Base-by-base conservation (phyloP, 2,888 invertebrate species). In the Tetramorium bicarinatum region DNA sequence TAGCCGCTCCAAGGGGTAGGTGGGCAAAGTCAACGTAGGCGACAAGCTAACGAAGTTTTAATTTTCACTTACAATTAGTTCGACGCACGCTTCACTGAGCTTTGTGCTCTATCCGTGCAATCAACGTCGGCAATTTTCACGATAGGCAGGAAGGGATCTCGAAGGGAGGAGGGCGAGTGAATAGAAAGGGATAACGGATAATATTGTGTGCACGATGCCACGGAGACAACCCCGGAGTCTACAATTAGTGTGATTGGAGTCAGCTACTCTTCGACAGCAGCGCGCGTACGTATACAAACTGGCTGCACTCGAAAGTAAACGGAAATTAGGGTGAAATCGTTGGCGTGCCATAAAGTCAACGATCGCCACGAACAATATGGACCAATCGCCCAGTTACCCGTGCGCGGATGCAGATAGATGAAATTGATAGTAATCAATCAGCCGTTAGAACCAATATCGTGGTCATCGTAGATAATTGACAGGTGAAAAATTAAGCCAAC, bases 201-300 rank as follows among this genome's bases (percentile, higher is more conserved):
- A 77, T 89, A 85, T 85, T 82, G 66, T 59, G 75, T 66, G 34
- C 25, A 13, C 18, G 69, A 54, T 66, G 38, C 29, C 11, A 44
- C 69, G 21, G 47, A 85, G 47, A 72, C 71, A 59, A 49, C 44
- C 44, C 66, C 34, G 62, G 62, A 66, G 79, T 87, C 83, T 85
- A 87, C 85, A 87, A 90, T 90, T 90, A 89, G 84, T 84, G 83
- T 85, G 87, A 90, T 86, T 90, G 87, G 81, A 75, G 74, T 49
- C 77, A 75, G 77, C 80, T 49, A 80, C 71, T 49, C 67, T 80
- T 49, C 67, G 34, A 34, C 34, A 7, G 3, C 2, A 34, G 7
- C 15, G 15, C 2, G 18, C n/a, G 7, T 34, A 38, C 3, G 21
- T 59, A 69, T 49, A 59, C 41, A 56, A 69, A 56, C 44, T 11